Percentiles rank a stretch among this genome's conserved stretches.
phyloP scores from a whole-genome alignment of 2,113 vertebrate species.

The Laterallus jamaicensis region DNA sequence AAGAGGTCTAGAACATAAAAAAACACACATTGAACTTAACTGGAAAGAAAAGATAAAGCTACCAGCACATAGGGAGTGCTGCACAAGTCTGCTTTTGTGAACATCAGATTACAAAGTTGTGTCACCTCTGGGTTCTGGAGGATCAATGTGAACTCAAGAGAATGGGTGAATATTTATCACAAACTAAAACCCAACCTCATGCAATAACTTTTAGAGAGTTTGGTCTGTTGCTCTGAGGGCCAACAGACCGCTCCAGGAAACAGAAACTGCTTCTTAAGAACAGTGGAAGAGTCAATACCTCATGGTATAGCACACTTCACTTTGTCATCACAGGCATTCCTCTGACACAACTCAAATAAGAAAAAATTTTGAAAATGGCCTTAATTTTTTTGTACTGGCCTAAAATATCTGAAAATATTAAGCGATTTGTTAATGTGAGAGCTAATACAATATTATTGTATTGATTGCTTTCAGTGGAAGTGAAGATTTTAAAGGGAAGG shows the following conservation, averaged over 20 bases:
- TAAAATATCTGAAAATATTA: background rate
- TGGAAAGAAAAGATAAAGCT: background rate
- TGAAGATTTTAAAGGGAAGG: background rate
- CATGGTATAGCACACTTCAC: background rate
- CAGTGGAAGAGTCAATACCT: background rate
- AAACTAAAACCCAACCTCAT: background rate
- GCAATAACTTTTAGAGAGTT: background rate
- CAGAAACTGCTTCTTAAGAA: background rate
- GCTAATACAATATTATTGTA: background rate
- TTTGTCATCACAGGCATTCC: background rate
- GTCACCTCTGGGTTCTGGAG: background rate
- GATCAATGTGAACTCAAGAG: background rate
- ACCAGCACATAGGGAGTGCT: background rate
- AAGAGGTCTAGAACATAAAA: background rate
- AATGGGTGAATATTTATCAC: background rate
- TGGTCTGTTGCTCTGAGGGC: background rate
- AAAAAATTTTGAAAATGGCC: background rate
- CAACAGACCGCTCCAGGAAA: background rate
- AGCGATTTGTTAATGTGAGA: background rate
- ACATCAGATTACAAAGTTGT: background rate
- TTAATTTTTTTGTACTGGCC: background rate
- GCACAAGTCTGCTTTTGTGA: background rate
- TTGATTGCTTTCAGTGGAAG: background rate
- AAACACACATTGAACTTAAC: background rate
- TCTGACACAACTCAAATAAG: background rate